These are phyloP conservation scores for Toxonevra muliebris DNA, from an alignment of 2,888 invertebrate species.

Conservation along the genomic window DNA sequence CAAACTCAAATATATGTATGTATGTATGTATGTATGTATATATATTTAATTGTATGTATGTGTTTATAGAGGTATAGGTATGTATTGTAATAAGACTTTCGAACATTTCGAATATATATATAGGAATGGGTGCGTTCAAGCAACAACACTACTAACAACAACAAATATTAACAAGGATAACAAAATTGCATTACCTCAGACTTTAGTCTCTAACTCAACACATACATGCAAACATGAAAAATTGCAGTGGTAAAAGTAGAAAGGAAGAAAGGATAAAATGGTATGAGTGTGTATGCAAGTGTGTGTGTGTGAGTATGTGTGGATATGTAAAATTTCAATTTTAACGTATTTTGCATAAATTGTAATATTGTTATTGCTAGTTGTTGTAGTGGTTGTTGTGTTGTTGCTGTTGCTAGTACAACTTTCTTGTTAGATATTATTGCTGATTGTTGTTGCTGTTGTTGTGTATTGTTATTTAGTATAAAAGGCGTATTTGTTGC, in stretches of 20 bases:
- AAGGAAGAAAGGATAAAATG: too few species aligned
- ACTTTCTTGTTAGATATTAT: slow-evolving; percentile 8
- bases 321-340: slow-evolving; percentile 45
- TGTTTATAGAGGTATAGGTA: neutral
- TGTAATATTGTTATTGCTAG: slow-evolving; percentile 40
- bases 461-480: slow-evolving; percentile 18
- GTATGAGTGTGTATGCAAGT: slow-evolving; percentile 8
- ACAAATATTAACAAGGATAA: too few species aligned
- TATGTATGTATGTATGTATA: slow-evolving; percentile 15
- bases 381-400: slow-evolving; percentile 43
- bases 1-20: neutral
- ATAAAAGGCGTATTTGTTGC: slow-evolving; percentile 35
- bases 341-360: slow-evolving; percentile 59
- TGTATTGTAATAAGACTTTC: neutral
- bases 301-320: slow-evolving; percentile 4
- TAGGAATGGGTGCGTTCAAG: too few species aligned
- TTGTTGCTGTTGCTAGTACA: slow-evolving; percentile 1
- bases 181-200: too few species aligned
- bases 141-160: too few species aligned
- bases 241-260: too few species aligned
- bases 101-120: neutral
- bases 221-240: too few species aligned
- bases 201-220: too few species aligned
- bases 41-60: too few species aligned
- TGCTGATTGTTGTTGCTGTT: slow-evolving; percentile 3